Conservation (phyloP, 2,797 vertebrate genomes). For the Hoplostethus mediterraneus region DNA sequence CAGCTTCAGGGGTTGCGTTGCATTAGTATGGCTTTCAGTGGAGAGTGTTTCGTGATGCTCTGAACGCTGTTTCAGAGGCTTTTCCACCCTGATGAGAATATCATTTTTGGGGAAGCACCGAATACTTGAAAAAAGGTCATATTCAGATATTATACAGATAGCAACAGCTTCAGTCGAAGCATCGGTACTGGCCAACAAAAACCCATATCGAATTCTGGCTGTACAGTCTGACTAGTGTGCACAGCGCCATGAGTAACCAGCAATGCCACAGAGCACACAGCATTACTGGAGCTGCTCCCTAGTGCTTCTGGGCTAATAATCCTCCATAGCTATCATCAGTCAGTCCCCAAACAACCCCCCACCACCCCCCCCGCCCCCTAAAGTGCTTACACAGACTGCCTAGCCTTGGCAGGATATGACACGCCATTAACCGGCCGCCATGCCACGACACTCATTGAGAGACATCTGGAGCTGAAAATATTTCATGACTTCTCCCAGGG, state of each 20-base stretch:
- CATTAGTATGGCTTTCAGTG: too few relatives aligned
- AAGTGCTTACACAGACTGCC: conserved; percentile 67
- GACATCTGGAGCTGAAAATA: conserved; percentile 70
- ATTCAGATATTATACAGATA: too few relatives aligned
- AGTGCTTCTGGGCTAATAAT: conserved; percentile 49
- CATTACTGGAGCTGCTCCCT: conserved; percentile 48
- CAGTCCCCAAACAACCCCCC: conserved; percentile 47
- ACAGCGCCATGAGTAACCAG: conserved; percentile 28
- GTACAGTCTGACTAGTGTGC: background rate
- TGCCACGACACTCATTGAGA: conserved; percentile 63
- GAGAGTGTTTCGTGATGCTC: too few relatives aligned
- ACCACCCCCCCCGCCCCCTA: conserved; percentile 35
- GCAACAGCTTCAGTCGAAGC: too few relatives aligned
- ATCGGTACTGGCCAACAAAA: too few relatives aligned
- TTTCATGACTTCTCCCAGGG: conserved; percentile 64
- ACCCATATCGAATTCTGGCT: too few relatives aligned
- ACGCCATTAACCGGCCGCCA: conserved; percentile 57
- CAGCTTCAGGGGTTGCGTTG: too few relatives aligned
- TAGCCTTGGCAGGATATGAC: conserved; percentile 64
- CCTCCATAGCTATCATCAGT: conserved; percentile 53
- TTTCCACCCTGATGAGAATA: too few relatives aligned
- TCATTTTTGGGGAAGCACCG: too few relatives aligned
- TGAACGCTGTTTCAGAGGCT: too few relatives aligned
- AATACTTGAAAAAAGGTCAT: too few relatives aligned
- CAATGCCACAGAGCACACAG: conserved; percentile 36